These are phyloP conservation scores for Notechis scutatus DNA, from an alignment of 2,113 vertebrate species.

Conservation along the genomic window DNA sequence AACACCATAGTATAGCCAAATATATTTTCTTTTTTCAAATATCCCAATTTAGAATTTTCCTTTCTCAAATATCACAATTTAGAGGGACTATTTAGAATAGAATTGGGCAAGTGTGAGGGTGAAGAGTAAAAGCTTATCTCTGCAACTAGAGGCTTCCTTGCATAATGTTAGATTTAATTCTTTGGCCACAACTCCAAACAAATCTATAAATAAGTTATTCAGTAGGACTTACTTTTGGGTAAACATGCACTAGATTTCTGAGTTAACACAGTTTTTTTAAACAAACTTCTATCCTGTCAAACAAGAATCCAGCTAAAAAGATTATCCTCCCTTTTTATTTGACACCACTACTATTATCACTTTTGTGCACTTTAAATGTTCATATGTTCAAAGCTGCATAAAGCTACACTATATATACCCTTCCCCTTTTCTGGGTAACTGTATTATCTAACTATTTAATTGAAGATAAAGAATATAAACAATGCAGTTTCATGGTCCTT, in stretches of 20 bases:
- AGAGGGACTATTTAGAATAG: neutral
- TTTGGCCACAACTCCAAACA: neutral
- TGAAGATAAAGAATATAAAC: constrained; percentile 73
- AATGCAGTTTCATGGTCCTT: constrained; percentile 72
- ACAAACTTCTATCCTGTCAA: constrained; percentile 31
- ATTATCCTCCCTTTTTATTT: constrained; percentile 26
- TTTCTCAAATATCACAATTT: neutral
- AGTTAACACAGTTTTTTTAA: neutral
- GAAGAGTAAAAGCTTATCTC: neutral
- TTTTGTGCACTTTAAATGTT: constrained; percentile 39
- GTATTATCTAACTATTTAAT: constrained; percentile 72
- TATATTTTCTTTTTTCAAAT: neutral
- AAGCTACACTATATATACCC: constrained; percentile 36
- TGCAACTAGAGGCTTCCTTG: neutral
- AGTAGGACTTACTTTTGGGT: neutral
- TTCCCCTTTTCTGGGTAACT: constrained; percentile 43
- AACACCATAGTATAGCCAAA: neutral
- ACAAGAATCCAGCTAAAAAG: constrained; percentile 54
- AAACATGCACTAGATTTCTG: neutral
- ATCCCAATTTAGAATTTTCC: neutral
- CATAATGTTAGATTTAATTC: neutral
- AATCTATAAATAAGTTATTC: neutral
- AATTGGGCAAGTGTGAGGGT: neutral
- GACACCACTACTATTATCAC: neutral
- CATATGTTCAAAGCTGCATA: constrained; percentile 51